These are phyloP conservation scores for Reinhardtius hippoglossoides DNA, from an alignment of 2,113 vertebrate genomes.

Conservation along the genomic window DNA sequence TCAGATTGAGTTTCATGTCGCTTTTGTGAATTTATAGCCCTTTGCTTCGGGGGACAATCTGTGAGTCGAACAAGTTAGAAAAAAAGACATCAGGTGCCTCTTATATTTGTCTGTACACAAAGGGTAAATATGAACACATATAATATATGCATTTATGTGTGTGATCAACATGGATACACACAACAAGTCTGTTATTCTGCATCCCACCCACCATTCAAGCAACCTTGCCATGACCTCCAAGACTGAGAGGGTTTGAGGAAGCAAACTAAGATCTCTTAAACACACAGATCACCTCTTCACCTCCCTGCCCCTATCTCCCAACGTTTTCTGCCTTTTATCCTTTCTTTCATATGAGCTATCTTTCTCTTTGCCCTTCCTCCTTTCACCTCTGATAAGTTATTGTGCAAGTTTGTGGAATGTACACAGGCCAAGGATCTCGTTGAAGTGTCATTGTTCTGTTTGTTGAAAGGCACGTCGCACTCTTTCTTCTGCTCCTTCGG, in stretches of 20 bases:
- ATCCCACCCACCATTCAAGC: constrained; percentile 45
- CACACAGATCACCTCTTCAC: constrained; percentile 61
- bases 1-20: constrained; percentile 73
- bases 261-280: constrained; percentile 51
- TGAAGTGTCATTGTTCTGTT: constrained; percentile 69
- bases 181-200: constrained; percentile 27
- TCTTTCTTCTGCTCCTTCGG: constrained; percentile 60
- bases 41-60: constrained; percentile 36
- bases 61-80: constrained; percentile 11
- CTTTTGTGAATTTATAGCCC: constrained; percentile 63
- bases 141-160: not conserved
- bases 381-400: constrained; percentile 74
- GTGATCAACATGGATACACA: constrained; percentile 16
- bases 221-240: constrained; percentile 59
- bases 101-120: not conserved
- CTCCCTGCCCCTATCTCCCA: constrained; percentile 64
- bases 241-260: constrained; percentile 45
- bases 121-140: not conserved
- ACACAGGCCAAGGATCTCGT: constrained; percentile 70
- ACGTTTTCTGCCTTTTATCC: constrained; percentile 68
- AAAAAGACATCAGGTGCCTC: constrained; percentile 26
- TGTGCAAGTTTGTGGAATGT: constrained; percentile 77
- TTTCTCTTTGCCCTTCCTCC: constrained; percentile 68
- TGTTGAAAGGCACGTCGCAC: constrained; percentile 61
- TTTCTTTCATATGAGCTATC: constrained; percentile 67